Evolutionary conservation across 2,113 vertebrate species (phyloP).

Genomic region (Panthera uncia): DNA sequence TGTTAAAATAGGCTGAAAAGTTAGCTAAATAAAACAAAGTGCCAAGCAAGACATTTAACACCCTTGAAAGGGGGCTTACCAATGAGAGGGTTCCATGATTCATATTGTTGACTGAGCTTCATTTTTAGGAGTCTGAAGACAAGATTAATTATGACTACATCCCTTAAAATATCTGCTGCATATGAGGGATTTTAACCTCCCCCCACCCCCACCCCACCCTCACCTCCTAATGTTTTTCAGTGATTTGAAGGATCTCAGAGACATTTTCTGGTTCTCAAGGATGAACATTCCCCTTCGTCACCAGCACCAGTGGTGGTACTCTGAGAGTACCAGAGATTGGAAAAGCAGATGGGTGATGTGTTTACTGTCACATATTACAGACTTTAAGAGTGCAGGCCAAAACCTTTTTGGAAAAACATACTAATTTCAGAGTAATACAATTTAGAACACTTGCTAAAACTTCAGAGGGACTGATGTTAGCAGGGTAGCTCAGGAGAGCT

Average conservation of each 20-base stretch:
- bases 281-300: background rate
- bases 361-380: background rate
- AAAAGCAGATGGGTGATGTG: background rate
- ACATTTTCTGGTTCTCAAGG: background rate
- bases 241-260: background rate
- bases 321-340: background rate
- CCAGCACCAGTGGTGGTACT: background rate
- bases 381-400: conserved; percentile 17
- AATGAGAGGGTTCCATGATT: background rate
- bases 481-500: background rate
- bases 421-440: conserved; percentile 10
- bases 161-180: background rate
- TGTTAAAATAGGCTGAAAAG: conserved; percentile 75
- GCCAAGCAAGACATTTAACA: conserved; percentile 73
- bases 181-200: background rate
- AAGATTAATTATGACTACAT: conserved; percentile 30
- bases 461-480: background rate
- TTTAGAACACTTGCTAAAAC: conserved; percentile 30
- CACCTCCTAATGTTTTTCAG: background rate
- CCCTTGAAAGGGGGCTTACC: conserved; percentile 43
- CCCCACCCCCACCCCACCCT: background rate
- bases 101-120: conserved; percentile 27
- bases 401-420: background rate
- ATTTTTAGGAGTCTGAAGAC: conserved; percentile 33
- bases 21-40: conserved; percentile 72